phyloP scores from a whole-genome alignment of 2,888 invertebrate genomes.

The Yponomeuta cagnagella region DNA sequence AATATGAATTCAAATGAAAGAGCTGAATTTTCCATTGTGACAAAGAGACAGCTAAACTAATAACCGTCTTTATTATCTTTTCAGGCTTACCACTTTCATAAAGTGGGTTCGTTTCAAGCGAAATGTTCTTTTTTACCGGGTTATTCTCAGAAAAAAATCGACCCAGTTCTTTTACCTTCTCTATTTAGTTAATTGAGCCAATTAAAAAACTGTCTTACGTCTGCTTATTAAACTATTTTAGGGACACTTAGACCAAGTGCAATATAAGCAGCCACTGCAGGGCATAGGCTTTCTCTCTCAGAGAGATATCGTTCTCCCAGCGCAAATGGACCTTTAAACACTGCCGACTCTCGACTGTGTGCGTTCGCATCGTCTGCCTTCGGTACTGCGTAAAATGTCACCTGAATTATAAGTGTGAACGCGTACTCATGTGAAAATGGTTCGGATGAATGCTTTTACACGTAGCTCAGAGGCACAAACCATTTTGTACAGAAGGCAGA shows the following conservation, averaged over 20 bases:
- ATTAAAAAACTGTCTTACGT: not conserved
- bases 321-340: too few relatives aligned
- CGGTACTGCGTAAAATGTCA: not conserved
- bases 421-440: slow-evolving; percentile 6
- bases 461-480: not conserved
- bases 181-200: not conserved
- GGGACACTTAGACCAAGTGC: not conserved
- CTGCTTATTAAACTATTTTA: not conserved
- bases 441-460: not conserved
- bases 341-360: not conserved
- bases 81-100: not conserved
- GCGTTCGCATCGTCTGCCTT: not conserved
- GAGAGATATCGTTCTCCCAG: too few relatives aligned
- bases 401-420: slow-evolving; percentile 3
- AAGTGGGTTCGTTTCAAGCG: not conserved
- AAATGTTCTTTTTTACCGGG: not conserved
- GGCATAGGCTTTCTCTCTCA: too few relatives aligned
- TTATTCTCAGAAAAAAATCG: not conserved
- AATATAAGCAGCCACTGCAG: too few relatives aligned
- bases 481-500: not conserved
- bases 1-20: not conserved
- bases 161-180: not conserved
- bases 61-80: not conserved
- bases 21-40: not conserved
- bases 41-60: not conserved